Evolutionary conservation across 2,113 vertebrate genomes (phyloP).

Genomic region (Heterotilapia buettikoferi): DNA sequence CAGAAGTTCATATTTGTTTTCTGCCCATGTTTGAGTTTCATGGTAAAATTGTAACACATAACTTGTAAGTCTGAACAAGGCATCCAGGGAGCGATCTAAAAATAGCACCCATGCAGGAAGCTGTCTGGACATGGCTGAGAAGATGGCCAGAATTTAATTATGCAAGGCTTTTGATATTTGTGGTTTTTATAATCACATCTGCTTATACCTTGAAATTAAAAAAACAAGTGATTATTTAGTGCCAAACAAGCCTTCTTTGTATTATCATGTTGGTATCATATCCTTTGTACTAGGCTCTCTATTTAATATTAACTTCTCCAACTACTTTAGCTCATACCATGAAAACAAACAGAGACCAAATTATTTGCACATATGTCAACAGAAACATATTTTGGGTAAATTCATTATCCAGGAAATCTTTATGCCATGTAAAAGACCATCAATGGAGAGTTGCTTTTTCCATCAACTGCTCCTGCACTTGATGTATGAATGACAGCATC

Average conservation of each 20-base stretch:
- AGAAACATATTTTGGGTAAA: background rate
- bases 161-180: background rate
- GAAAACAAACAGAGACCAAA: background rate
- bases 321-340: background rate
- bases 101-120: background rate
- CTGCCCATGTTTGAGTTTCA: background rate
- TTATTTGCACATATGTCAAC: background rate
- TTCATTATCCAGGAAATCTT: background rate
- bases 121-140: background rate
- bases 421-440: background rate
- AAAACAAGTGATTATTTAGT: background rate
- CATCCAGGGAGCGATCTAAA: background rate
- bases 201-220: background rate
- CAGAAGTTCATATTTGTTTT: background rate
- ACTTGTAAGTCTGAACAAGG: background rate
- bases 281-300: background rate
- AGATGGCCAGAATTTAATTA: background rate
- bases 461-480: background rate
- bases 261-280: background rate
- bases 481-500: background rate
- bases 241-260: background rate
- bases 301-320: background rate
- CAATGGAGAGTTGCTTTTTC: background rate
- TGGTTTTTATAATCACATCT: background rate
- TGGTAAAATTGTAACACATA: background rate